A percentile compares a stretch with the other conserved stretches of the same genome.
Evolutionary conservation across 1,140 invertebrate genomes (phyloP).

Genomic region (Sipha flava): DNA sequence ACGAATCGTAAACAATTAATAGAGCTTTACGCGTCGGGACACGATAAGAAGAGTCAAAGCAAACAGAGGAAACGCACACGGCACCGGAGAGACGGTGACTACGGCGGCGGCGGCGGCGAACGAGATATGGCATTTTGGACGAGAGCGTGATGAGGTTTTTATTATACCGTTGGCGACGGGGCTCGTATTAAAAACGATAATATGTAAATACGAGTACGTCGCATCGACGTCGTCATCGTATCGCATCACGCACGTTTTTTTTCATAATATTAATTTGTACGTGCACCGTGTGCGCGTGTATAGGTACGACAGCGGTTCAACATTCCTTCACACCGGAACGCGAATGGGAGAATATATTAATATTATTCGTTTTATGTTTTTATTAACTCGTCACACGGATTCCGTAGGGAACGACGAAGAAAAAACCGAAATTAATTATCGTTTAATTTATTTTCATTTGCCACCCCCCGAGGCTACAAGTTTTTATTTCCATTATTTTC

Average conservation of each 20-base stretch:
- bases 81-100: too few species aligned
- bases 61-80: too few species aligned
- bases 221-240: neutral
- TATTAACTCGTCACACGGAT: conserved; percentile 29
- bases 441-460: conserved; percentile 31
- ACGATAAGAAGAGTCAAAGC: too few species aligned
- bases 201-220: too few species aligned
- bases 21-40: too few species aligned
- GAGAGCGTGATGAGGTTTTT: neutral
- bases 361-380: conserved; percentile 26
- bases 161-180: neutral
- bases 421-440: conserved; percentile 28
- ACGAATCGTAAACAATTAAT: too few species aligned
- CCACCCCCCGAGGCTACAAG: conserved; percentile 1
- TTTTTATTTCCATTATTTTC: conserved; percentile 20
- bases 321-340: conserved; percentile 29
- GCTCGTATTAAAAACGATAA: neutral
- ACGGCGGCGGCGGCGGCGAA: neutral
- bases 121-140: neutral
- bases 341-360: neutral
- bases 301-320: neutral
- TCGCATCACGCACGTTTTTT: neutral
- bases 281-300: neutral
- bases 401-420: neutral
- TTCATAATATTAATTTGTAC: too few species aligned